A percentile compares a stretch with the other conserved stretches of the same genome.
phyloP scores from a whole-genome alignment of 2,797 vertebrate species.

The Enteromius argenteus region DNA sequence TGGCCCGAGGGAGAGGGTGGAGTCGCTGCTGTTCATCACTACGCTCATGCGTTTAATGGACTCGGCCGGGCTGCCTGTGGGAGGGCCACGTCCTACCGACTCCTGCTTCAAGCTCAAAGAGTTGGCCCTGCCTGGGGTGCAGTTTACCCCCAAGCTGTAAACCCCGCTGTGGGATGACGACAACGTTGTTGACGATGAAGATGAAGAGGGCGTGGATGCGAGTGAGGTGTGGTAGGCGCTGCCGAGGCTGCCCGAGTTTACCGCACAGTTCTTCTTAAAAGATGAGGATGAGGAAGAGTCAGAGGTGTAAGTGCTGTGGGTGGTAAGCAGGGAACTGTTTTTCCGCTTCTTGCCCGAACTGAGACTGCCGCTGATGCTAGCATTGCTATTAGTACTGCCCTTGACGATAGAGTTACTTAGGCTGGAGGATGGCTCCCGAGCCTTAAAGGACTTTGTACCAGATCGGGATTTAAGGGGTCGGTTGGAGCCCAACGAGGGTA shows the following conservation, averaged over 20 bases:
- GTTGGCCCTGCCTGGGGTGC: conserved; percentile 87
- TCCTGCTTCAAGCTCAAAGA: conserved; percentile 90
- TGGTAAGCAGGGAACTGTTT: conserved; percentile 85
- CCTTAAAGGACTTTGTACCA: conserved; percentile 87
- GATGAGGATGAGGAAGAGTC: conserved; percentile 83
- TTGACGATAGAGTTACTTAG: conserved; percentile 75
- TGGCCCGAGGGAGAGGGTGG: conserved; percentile 95
- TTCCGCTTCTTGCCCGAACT: conserved; percentile 97
- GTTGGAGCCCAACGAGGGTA: conserved; percentile 89
- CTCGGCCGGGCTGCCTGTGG: conserved; percentile 89
- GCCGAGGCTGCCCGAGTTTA: conserved; percentile 86
- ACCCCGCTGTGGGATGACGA: conserved; percentile 85
- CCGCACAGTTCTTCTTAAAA: conserved; percentile 93
- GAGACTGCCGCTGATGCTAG: conserved; percentile 78
- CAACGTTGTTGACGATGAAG: conserved; percentile 74
- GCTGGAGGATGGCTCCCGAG: conserved; percentile 87
- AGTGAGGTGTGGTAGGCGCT: conserved; percentile 85
- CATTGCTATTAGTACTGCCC: conserved; percentile 77
- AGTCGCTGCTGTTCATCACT: conserved; percentile 97
- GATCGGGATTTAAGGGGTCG: conserved; percentile 95
- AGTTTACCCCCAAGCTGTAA: conserved; percentile 89
- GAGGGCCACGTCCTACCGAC: conserved; percentile 86
- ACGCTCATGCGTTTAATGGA: conserved; percentile 99
- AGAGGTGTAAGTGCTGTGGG: conserved; percentile 81
- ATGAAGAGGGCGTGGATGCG: conserved; percentile 81